Evolutionary conservation across 2,797 vertebrate species (phyloP), one percentile per base, ranked within the genome.

Genomic region (Arnoldichthys spilopterus): DNA sequence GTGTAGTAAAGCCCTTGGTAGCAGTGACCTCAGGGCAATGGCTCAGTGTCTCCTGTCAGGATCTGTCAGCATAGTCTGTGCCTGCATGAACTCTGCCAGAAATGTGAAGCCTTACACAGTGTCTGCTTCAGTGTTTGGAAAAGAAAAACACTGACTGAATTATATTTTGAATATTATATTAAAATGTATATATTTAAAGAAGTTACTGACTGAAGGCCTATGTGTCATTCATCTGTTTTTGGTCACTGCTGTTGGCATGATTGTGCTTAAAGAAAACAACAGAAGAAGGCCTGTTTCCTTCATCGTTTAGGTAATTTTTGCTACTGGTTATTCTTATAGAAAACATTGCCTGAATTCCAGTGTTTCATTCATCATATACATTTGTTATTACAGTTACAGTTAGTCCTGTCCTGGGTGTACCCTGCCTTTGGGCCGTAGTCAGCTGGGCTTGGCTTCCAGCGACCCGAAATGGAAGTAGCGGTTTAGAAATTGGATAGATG

Each of bases 11-110:
- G 24, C 30, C 49, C 24, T 64, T 72, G 18, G 16, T 61, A 45
- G 47, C 5, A 24, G 12, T 30, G 30, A 61, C 75, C 54, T 74
- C 45, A 30, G 70, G 74, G 75, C 32, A 45, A 12, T 16, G 24
- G 43, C 64, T 66, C n/a, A 64, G 26, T 12, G 54, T 45, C 18
- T 53, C 37, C 56, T 74, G 75, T 62, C 75, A 69, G 54, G 45
- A 74, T 62, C 74, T 32, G 26, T 73, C 78, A 64, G 66, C 26
- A 26, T 24, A 61, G 71, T n/a, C n/a, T 45, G 77, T 54, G 37
- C 43, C 72, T 64, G 47, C 43, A 28, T 62, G 24, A 56, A 26
- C 51, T 45, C 9, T 75, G 72, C n/a, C 20, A 24, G 22, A 56
- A 34, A 11, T 53, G 22, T 16, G 56, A 58, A 58, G 28, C 32